Conservation (phyloP, 2,797 vertebrate genomes). For the Anguilla marmorata region DNA sequence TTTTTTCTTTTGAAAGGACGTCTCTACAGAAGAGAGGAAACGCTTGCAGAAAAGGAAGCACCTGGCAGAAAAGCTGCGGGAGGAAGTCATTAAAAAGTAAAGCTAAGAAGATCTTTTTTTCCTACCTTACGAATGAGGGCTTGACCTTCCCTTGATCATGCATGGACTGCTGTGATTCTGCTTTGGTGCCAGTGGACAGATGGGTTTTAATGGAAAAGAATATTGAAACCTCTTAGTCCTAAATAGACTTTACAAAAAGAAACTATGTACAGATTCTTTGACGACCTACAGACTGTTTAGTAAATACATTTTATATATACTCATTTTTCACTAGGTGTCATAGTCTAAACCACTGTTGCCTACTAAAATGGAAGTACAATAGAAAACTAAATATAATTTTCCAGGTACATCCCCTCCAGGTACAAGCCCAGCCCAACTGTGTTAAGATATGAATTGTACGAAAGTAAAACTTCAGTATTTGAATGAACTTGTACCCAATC, state of each 20-base stretch:
- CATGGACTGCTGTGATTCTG: neutral
- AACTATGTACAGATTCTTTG: slow-evolving; percentile 47
- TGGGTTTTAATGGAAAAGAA: slow-evolving; percentile 50
- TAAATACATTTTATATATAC: slow-evolving; percentile 71
- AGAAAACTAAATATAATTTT: neutral
- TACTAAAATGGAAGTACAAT: slow-evolving; percentile 11
- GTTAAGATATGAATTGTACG: neutral
- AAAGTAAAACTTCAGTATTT: neutral
- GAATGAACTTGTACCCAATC: neutral
- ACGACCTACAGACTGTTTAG: slow-evolving; percentile 61
- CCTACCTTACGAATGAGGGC: neutral
- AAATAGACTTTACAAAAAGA: slow-evolving; percentile 43
- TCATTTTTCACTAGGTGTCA: slow-evolving; percentile 19
- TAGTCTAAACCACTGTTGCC: slow-evolving; percentile 37
- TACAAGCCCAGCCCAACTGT: neutral
- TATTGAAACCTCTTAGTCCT: slow-evolving; percentile 38
- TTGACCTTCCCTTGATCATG: neutral
- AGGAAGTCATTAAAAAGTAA: slow-evolving; percentile 96
- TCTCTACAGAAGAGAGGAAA: slow-evolving; percentile 88
- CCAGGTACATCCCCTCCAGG: neutral
- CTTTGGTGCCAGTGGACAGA: slow-evolving; percentile 35
- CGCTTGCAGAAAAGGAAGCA: slow-evolving; percentile 90
- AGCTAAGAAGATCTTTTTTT: neutral
- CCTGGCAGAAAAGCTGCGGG: slow-evolving; percentile 94
- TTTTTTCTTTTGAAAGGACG: slow-evolving; percentile 67